Percentiles rank a stretch among this genome's conserved stretches.
These are phyloP conservation scores for Xanthorhoe designata DNA, from an alignment of 2,888 invertebrate genomes.

Conservation along the genomic window DNA sequence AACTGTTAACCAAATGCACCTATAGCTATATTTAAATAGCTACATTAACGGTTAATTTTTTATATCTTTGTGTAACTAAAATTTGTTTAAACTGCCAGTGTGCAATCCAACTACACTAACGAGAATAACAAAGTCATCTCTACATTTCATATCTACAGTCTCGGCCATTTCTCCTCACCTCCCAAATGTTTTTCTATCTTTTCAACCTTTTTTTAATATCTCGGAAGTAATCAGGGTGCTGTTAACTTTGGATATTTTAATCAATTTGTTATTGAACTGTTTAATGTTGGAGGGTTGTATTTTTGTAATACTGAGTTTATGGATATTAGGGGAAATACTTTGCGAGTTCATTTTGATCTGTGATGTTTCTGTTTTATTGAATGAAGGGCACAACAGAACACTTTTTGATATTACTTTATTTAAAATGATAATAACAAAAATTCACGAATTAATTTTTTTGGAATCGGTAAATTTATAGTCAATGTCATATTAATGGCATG, in stretches of 20 bases:
- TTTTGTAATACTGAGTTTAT: background rate
- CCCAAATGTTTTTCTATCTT: constrained; percentile 31
- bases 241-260: constrained; percentile 31
- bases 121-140: constrained; percentile 31
- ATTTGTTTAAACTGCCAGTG: background rate
- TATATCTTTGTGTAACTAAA: too few relatives aligned
- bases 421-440: too few relatives aligned
- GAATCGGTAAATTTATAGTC: too few relatives aligned
- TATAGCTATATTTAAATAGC: too few relatives aligned
- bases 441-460: too few relatives aligned
- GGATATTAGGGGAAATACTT: constrained; percentile 1
- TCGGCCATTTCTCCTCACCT: constrained; percentile 19
- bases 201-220: constrained; percentile 30
- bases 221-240: constrained; percentile 29
- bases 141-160: constrained; percentile 52
- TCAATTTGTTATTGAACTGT: constrained; percentile 34
- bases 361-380: too few relatives aligned
- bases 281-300: constrained; percentile 22
- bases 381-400: too few relatives aligned
- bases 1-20: too few relatives aligned
- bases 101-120: constrained; percentile 7
- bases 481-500: too few relatives aligned
- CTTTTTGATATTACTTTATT: too few relatives aligned
- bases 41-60: too few relatives aligned
- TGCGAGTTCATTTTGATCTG: too few relatives aligned